phyloP scores from a whole-genome alignment of 1,140 invertebrate genomes.

The Phymastichus coffea region DNA sequence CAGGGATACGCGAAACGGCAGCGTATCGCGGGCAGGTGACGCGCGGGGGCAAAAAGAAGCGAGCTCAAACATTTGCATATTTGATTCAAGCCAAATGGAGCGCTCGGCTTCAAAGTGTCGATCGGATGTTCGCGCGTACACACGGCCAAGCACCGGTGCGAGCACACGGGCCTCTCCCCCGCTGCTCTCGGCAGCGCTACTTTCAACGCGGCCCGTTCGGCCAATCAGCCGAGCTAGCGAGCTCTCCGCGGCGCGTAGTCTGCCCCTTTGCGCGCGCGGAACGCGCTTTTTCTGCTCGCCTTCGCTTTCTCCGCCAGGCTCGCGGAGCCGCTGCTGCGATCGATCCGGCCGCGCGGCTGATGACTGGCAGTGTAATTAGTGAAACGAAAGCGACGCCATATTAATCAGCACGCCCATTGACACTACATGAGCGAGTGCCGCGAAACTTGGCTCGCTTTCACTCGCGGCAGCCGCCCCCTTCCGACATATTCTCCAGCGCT shows the following conservation, averaged over 20 bases:
- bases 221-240: conserved; percentile 20
- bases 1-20: not conserved
- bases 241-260: not conserved
- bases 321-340: not conserved
- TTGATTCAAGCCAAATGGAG: conserved; percentile 13
- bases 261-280: not conserved
- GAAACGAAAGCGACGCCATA: conserved; percentile 6
- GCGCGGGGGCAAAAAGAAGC: too few relatives aligned
- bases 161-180: not conserved
- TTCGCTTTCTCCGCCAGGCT: not conserved
- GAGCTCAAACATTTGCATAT: conserved; percentile 14
- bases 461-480: too few relatives aligned
- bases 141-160: not conserved
- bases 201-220: conserved; percentile 28
- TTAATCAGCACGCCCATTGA: too few relatives aligned
- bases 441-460: not conserved
- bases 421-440: not conserved
- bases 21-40: too few relatives aligned
- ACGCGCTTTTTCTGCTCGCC: not conserved
- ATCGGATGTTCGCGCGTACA: conserved; percentile 7
- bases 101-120: conserved; percentile 3
- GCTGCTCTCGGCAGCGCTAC: too few relatives aligned
- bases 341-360: not conserved
- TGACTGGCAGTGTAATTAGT: conserved; percentile 11
- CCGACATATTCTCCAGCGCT: too few relatives aligned